phyloP scores from a whole-genome alignment of 1,140 invertebrate species.

The Maconellicoccus hirsutus region DNA sequence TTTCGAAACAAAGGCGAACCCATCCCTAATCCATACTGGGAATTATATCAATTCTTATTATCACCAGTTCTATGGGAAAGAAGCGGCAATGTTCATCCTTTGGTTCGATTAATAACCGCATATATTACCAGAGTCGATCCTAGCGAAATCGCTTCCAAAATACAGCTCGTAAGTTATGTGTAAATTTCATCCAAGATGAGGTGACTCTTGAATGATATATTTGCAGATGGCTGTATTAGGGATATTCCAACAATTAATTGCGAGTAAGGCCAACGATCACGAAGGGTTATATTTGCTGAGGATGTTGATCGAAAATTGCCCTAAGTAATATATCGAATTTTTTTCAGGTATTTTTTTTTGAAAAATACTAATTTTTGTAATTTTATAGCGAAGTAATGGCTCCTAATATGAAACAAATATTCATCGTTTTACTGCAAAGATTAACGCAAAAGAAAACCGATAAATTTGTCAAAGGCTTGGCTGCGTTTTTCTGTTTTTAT shows the following conservation, averaged over 20 bases:
- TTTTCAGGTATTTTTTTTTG: not conserved
- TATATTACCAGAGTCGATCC: constrained; percentile 45
- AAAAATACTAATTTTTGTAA: not conserved
- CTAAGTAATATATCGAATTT: constrained; percentile 48
- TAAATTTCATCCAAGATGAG: not conserved
- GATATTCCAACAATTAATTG: constrained; percentile 92
- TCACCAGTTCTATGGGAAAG: constrained; percentile 83
- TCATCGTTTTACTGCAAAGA: constrained; percentile 81
- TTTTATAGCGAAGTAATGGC: constrained; percentile 49
- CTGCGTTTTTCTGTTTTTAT: constrained; percentile 83
- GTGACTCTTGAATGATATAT: constrained; percentile 28
- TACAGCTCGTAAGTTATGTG: constrained; percentile 27
- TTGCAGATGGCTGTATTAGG: constrained; percentile 73
- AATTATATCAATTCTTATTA: constrained; percentile 76
- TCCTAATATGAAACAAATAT: constrained; percentile 75
- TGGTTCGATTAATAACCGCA: constrained; percentile 77
- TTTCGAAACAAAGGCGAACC: constrained; percentile 42
- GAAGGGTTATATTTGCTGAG: constrained; percentile 89
- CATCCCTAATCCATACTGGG: constrained; percentile 73
- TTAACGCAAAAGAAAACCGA: constrained; percentile 85
- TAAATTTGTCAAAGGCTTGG: constrained; percentile 78
- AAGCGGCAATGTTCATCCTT: constrained; percentile 78
- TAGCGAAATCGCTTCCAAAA: constrained; percentile 33
- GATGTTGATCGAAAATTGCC: constrained; percentile 63
- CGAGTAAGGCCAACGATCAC: constrained; percentile 89